These are phyloP conservation scores for Ornithorhynchus anatinus DNA, from an alignment of 2,113 vertebrate species.

Conservation along the genomic window DNA sequence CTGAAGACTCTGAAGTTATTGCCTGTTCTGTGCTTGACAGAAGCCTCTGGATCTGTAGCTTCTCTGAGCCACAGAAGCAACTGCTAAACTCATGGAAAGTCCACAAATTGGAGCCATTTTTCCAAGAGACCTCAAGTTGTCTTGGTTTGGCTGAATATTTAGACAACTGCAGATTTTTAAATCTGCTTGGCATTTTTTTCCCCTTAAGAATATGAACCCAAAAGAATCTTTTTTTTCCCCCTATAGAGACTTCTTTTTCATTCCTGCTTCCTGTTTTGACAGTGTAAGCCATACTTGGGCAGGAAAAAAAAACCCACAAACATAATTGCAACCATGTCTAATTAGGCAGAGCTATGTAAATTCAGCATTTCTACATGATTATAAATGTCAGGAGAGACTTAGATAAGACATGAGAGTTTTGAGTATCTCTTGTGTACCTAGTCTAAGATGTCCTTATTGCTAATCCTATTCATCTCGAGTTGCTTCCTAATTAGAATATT, in stretches of 20 bases:
- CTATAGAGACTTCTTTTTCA: constrained; percentile 10
- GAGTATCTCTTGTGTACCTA: constrained; percentile 60
- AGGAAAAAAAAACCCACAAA: constrained; percentile 55
- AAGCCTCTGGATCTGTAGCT: not conserved
- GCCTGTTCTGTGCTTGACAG: constrained; percentile 9
- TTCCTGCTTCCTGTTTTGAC: constrained; percentile 52
- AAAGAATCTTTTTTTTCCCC: not conserved
- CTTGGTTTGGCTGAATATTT: not conserved
- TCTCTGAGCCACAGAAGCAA: not conserved
- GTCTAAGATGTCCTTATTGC: constrained; percentile 59
- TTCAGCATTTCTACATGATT: constrained; percentile 66
- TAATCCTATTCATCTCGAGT: constrained; percentile 73
- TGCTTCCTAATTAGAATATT: constrained; percentile 85
- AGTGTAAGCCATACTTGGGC: constrained; percentile 34
- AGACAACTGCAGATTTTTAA: not conserved
- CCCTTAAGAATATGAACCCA: not conserved
- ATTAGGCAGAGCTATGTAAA: constrained; percentile 74
- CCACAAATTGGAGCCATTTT: not conserved
- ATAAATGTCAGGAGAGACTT: constrained; percentile 70
- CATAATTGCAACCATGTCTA: constrained; percentile 67
- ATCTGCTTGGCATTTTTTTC: constrained; percentile 6
- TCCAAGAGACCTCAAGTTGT: not conserved
- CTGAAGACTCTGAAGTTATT: not conserved
- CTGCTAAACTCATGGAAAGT: not conserved
- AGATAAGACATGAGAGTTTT: constrained; percentile 57